Evolutionary conservation across 2,888 invertebrate genomes (phyloP).

Genomic region (Hemithea aestivaria): DNA sequence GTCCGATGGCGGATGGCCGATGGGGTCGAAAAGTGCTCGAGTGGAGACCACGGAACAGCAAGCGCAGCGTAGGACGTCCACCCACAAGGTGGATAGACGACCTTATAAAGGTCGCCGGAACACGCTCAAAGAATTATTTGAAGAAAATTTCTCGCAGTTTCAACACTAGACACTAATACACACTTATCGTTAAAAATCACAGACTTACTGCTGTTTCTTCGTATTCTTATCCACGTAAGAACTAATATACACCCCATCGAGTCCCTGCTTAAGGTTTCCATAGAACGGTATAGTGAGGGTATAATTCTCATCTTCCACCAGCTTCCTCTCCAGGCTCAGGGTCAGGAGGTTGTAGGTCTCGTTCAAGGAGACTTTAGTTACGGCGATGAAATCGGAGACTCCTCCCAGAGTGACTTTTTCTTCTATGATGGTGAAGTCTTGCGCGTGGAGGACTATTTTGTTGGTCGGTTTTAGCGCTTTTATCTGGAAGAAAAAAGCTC

Average conservation of each 20-base stretch:
- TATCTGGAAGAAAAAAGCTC: conserved; percentile 59
- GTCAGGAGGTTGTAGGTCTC: conserved; percentile 81
- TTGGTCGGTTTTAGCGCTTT: conserved; percentile 70
- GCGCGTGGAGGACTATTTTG: conserved; percentile 83
- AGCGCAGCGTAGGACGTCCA: no score
- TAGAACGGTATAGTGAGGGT: conserved; percentile 79
- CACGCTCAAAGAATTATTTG: no score
- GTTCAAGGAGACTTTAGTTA: conserved; percentile 49
- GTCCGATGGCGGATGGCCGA: no score
- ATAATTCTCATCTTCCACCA: conserved; percentile 72
- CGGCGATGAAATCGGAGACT: conserved; percentile 24
- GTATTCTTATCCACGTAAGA: conserved; percentile 74
- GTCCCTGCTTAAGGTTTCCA: conserved; percentile 79
- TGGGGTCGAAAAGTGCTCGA: no score
- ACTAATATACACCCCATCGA: conserved; percentile 86
- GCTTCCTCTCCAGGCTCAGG: conserved; percentile 63
- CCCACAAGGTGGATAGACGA: no score
- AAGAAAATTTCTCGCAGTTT: no score
- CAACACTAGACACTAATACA: background rate
- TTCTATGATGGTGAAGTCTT: conserved; percentile 77
- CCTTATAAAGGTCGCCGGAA: no score
- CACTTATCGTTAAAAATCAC: background rate
- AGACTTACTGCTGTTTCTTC: conserved; percentile 17
- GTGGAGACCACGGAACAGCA: no score
- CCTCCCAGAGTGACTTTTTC: conserved; percentile 40